A percentile compares a stretch with the other conserved stretches of the same genome.
Conservation (phyloP, 2,797 vertebrate species). For the Trachurus trachurus region DNA sequence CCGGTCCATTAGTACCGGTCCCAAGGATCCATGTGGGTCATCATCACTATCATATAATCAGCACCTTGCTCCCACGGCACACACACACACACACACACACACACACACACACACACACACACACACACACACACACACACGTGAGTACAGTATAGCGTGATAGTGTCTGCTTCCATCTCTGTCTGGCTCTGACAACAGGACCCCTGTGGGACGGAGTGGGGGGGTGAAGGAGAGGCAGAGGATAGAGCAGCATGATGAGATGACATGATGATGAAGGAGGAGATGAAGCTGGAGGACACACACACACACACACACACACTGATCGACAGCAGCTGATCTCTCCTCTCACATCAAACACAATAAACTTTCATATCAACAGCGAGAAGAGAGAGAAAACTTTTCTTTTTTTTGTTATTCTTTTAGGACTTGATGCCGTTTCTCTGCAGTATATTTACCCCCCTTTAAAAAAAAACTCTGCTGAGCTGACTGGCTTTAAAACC, state of each 20-base stretch:
- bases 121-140: not conserved
- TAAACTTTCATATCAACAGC: not conserved
- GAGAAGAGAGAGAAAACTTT: slow-evolving; percentile 4
- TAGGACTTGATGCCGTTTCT: not conserved
- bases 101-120: not conserved
- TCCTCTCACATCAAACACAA: not conserved
- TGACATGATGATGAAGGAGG: slow-evolving; percentile 47
- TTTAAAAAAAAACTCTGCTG: slow-evolving; percentile 20
- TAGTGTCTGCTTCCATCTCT: slow-evolving; percentile 7
- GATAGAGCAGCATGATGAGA: slow-evolving; percentile 33
- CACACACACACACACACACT: not conserved
- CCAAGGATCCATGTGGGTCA: slow-evolving; percentile 13
- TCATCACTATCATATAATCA: slow-evolving; percentile 24
- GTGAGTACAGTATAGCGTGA: not conserved
- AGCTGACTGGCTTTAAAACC: slow-evolving; percentile 1
- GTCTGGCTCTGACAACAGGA: slow-evolving; percentile 36
- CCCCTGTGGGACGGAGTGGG: slow-evolving; percentile 26
- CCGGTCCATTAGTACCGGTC: slow-evolving; percentile 61
- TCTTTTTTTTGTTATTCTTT: slow-evolving; percentile 5
- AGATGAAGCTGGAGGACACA: slow-evolving; percentile 25
- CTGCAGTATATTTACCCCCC: not conserved
- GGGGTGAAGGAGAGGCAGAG: slow-evolving; percentile 44
- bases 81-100: not conserved
- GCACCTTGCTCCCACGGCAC: not conserved
- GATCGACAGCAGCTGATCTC: slow-evolving; percentile 45